Evolutionary conservation across 2,888 invertebrate genomes (phyloP).

Genomic region (Monochamus alternatus): DNA sequence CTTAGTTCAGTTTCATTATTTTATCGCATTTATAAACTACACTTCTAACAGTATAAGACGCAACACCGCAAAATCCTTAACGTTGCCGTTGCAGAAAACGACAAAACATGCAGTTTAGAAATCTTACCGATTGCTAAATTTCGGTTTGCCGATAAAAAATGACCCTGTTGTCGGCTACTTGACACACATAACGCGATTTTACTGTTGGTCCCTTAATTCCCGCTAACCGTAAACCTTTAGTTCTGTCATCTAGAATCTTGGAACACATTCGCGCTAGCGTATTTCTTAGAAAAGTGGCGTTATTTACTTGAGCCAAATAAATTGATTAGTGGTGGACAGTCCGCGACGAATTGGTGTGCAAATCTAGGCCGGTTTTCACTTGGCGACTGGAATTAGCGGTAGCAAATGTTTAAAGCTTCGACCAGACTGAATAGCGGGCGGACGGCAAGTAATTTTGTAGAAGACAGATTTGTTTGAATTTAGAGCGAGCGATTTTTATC

Average conservation of each 20-base stretch:
- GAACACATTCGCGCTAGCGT: not conserved
- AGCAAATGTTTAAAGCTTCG: not conserved
- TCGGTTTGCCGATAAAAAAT: slow-evolving; percentile 1
- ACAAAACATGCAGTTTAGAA: slow-evolving; percentile 1
- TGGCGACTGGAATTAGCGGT: slow-evolving; percentile 14
- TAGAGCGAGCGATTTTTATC: too few species aligned
- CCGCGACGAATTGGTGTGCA: slow-evolving; percentile 14
- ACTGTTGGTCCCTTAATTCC: not conserved
- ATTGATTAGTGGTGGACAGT: slow-evolving; percentile 12
- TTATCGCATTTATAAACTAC: too few species aligned
- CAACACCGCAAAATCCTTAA: not conserved
- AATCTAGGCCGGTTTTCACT: slow-evolving; percentile 26
- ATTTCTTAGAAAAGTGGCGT: not conserved
- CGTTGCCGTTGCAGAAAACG: not conserved
- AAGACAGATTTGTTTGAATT: too few species aligned
- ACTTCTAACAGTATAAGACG: too few species aligned
- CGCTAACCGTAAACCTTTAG: not conserved
- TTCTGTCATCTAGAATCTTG: not conserved
- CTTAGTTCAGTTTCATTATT: too few species aligned
- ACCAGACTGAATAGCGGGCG: too few species aligned
- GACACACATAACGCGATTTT: not conserved
- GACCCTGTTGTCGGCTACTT: not conserved
- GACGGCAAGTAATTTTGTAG: too few species aligned
- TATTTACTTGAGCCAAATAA: slow-evolving; percentile 18
- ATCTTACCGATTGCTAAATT: slow-evolving; percentile 8